Percentiles rank a stretch among this genome's conserved stretches.
These are phyloP conservation scores for Germaria angustata DNA, from an alignment of 2,888 invertebrate species.

Conservation along the genomic window DNA sequence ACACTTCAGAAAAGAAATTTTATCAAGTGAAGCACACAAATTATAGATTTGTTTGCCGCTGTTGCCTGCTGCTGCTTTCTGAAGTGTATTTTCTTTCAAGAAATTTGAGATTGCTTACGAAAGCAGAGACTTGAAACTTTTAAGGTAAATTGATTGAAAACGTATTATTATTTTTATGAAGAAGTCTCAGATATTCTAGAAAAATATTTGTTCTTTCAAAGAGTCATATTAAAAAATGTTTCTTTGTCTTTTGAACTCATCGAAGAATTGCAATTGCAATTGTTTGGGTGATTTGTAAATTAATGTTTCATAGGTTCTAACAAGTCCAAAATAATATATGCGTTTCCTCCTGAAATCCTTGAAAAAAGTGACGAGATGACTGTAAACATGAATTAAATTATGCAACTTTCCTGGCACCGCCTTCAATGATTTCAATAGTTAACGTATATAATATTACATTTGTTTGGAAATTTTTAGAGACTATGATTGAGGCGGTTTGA, in stretches of 20 bases:
- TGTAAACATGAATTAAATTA: no score
- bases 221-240: background rate
- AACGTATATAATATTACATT: no score
- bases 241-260: background rate
- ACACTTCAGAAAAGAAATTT: conserved; percentile 25
- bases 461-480: no score
- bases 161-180: background rate
- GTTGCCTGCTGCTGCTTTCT: no score
- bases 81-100: background rate
- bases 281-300: no score
- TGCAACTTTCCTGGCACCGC: no score
- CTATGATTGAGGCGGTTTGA: no score
- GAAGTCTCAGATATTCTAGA: background rate
- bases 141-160: conserved; percentile 26
- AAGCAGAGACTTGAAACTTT: conserved; percentile 9
- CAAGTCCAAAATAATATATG: no score
- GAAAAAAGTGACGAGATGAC: no score
- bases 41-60: background rate
- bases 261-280: background rate
- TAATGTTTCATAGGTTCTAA: no score
- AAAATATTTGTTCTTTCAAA: background rate
- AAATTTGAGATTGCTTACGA: background rate
- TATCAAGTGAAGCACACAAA: conserved; percentile 34
- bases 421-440: no score
- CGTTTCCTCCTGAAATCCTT: no score